These are phyloP conservation scores for Pogona vitticeps DNA, from an alignment of 2,113 vertebrate genomes.

Conservation along the genomic window DNA sequence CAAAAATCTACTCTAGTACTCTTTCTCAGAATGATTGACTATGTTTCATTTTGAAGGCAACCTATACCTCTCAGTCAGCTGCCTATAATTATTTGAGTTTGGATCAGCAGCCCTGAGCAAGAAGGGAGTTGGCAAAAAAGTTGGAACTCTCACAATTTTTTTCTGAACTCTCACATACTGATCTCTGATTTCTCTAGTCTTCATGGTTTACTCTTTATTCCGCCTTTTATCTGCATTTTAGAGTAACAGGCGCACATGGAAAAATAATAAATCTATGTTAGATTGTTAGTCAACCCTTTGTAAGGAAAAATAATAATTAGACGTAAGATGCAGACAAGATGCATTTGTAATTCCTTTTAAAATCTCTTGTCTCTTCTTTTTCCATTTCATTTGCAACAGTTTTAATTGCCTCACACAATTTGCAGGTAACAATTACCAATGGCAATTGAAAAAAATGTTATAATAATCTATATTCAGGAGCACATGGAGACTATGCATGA, in stretches of 20 bases:
- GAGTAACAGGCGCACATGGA: slow-evolving; percentile 18
- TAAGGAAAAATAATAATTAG: slow-evolving; percentile 8
- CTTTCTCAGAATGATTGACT: slow-evolving; percentile 51
- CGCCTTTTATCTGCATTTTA: slow-evolving; percentile 45
- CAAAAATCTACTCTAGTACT: slow-evolving; percentile 66
- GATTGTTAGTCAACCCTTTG: slow-evolving; percentile 44
- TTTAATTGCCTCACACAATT: slow-evolving; percentile 39
- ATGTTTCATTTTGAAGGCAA: slow-evolving; percentile 58
- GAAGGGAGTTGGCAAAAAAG: slow-evolving; percentile 9
- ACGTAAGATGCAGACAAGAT: slow-evolving; percentile 18
- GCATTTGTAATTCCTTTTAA: not conserved
- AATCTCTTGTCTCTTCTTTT: slow-evolving; percentile 24
- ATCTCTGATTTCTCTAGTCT: slow-evolving; percentile 49
- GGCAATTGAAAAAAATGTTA: slow-evolving; percentile 31
- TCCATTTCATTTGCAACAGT: slow-evolving; percentile 20
- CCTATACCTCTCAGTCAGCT: slow-evolving; percentile 70
- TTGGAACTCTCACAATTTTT: slow-evolving; percentile 30
- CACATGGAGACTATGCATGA: slow-evolving; percentile 18
- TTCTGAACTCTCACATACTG: too few species aligned
- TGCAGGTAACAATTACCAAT: slow-evolving; percentile 31
- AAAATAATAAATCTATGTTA: slow-evolving; percentile 36
- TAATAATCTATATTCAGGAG: slow-evolving; percentile 34
- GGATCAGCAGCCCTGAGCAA: slow-evolving; percentile 43
- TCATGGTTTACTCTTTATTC: slow-evolving; percentile 17
- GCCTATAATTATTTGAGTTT: slow-evolving; percentile 67